Base-by-base conservation (phyloP, 2,888 invertebrate genomes). In the Drosophila niveifrons region DNA sequence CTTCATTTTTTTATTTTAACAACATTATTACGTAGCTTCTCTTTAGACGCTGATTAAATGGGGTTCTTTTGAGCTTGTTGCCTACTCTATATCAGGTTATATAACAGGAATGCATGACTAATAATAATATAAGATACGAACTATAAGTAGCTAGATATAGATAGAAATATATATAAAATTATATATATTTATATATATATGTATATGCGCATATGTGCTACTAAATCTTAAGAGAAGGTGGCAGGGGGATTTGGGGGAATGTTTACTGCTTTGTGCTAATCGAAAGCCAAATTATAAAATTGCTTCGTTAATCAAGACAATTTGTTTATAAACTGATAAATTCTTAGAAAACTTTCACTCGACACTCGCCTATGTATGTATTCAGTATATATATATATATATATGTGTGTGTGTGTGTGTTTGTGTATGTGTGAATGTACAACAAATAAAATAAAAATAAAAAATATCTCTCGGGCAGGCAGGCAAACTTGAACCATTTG, bases 81-180 rank as follows among this genome's bases (percentile, higher is more conserved):
- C 62, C 72, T 80, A 82, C 57, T 64, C 83, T 86, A 86, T 69
- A 69, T 80, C 77, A 80, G 76, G 65, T 70, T 87, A 62, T 85
- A 88, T 82, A 88, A 88, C 89, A 83, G 89, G 89, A 83, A 83
- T 88, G 89, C 89, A 88, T 83, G 82, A 82, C 89, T 88, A 88
- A 86, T 70, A 74, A 64, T 67, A 74, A 67, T 67, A 69, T 72
- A 85, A 83, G 74, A 83, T 84, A 82, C 66, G 52, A 72, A 69
- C 72, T 85, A 78, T 56, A 85, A 79, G 67, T 82, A 85, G 83
- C 71, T 82, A 78, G 28, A 46, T 66, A 66, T 51, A 79, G 53
- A 64, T 79, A 57, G 3, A 57, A n/a, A 29, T 55, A 53, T 46
- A 43, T 10, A 48, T 39, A 39, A 9, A 64, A 58, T 50, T 39